These are phyloP conservation scores for Lepas anatifera DNA, from an alignment of 2,888 invertebrate genomes.

Conservation along the genomic window DNA sequence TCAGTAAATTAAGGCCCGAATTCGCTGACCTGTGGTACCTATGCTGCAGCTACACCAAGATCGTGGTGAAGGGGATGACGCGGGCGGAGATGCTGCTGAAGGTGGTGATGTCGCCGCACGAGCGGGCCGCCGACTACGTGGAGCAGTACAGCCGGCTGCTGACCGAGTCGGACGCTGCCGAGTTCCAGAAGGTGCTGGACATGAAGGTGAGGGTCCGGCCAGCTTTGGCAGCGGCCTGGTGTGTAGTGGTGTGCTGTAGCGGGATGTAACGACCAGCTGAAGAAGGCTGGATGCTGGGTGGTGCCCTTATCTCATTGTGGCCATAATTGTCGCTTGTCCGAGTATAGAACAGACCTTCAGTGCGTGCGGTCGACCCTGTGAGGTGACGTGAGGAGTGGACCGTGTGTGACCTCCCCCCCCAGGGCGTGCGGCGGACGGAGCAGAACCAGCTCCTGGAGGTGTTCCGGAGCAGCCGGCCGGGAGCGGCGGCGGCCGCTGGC, in stretches of 20 bases:
- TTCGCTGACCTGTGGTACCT: background rate
- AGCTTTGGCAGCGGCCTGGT: too few relatives aligned
- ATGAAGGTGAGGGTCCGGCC: background rate
- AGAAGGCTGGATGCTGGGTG: too few relatives aligned
- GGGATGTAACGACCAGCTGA: too few relatives aligned
- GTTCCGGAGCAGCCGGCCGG: slow-evolving; percentile 3
- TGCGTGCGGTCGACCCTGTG: too few relatives aligned
- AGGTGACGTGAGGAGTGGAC: too few relatives aligned
- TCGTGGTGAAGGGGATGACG: slow-evolving; percentile 81
- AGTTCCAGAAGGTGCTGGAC: slow-evolving; percentile 69
- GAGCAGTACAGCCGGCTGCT: slow-evolving; percentile 80
- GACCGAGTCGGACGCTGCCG: slow-evolving; percentile 74
- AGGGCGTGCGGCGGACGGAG: background rate
- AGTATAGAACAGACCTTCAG: too few relatives aligned
- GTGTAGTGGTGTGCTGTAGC: too few relatives aligned
- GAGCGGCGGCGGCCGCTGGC: background rate
- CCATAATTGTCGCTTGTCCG: too few relatives aligned
- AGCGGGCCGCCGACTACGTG: slow-evolving; percentile 58
- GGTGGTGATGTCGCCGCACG: slow-evolving; percentile 87
- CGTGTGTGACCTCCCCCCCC: background rate
- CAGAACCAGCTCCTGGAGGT: background rate
- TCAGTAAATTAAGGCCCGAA: too few relatives aligned
- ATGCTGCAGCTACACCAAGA: slow-evolving; percentile 43
- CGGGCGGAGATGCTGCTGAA: slow-evolving; percentile 99
- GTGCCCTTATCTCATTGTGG: too few relatives aligned